A percentile compares a stretch with the other conserved stretches of the same genome.
Evolutionary conservation across 2,888 invertebrate genomes (phyloP).

Genomic region (Tanaodytes sp.): DNA sequence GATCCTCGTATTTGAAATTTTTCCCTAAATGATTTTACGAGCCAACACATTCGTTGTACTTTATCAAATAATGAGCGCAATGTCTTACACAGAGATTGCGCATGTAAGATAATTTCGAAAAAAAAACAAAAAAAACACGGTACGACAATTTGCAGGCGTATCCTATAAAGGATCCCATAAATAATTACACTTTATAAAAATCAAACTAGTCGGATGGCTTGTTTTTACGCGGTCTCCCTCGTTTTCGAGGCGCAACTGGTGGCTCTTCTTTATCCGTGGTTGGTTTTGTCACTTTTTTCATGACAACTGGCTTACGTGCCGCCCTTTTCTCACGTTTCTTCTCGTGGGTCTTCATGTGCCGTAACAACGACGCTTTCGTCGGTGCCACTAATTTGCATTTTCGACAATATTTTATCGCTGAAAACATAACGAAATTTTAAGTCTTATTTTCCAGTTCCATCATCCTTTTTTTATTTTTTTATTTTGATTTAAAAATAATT

Average conservation of each 20-base stretch:
- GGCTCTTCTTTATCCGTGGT: constrained; percentile 21
- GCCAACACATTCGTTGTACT: too few species aligned
- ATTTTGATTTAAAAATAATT: too few species aligned
- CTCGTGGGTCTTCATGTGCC: constrained; percentile 64
- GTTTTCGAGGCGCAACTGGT: constrained; percentile 55
- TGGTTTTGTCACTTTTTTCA: constrained; percentile 54
- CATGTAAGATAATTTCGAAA: too few species aligned
- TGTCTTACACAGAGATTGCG: too few species aligned
- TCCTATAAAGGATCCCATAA: too few species aligned
- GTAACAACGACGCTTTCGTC: constrained; percentile 60
- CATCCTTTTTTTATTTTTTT: not conserved
- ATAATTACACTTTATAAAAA: constrained; percentile 7
- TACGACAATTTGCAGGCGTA: too few species aligned
- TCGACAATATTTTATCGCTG: constrained; percentile 64
- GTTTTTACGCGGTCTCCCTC: constrained; percentile 56
- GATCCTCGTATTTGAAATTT: too few species aligned
- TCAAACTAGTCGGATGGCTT: constrained; percentile 28
- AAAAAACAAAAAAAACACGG: not conserved
- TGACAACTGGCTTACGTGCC: constrained; percentile 11
- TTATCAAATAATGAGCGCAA: too few species aligned
- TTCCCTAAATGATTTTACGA: too few species aligned
- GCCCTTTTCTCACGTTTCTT: constrained; percentile 57
- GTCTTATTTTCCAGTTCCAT: not conserved
- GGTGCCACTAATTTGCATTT: constrained; percentile 63
- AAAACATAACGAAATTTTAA: constrained; percentile 9